Conservation (phyloP, 1,140 invertebrate genomes). For the Hormaphis cornu region DNA sequence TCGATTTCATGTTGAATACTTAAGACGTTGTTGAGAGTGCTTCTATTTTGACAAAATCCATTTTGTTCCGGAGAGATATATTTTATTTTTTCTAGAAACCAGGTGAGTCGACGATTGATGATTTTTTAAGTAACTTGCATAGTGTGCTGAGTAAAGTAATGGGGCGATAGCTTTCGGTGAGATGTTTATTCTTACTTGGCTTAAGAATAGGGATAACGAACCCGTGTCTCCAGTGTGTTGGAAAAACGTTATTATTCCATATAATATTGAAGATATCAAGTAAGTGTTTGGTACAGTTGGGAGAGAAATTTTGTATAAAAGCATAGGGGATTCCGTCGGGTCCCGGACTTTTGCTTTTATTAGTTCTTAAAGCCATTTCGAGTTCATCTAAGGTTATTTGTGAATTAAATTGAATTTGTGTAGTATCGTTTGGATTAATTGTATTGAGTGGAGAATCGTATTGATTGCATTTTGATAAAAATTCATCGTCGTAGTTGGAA, state of each 20-base stretch:
- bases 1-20: neutral
- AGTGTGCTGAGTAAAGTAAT: neutral
- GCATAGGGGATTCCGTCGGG: neutral
- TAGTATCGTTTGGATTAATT: neutral
- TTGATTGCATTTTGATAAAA: neutral
- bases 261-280: neutral
- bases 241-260: neutral
- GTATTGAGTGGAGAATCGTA: neutral
- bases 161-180: neutral
- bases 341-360: neutral
- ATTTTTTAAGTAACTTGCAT: neutral
- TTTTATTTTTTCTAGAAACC: neutral
- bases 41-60: neutral
- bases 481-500: neutral
- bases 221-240: neutral
- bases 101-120: neutral
- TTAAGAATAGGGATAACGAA: neutral
- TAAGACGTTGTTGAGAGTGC: neutral
- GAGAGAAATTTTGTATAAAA: neutral
- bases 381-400: neutral
- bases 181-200: neutral
- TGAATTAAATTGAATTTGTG: neutral
- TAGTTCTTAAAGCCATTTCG: neutral
- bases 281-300: neutral
- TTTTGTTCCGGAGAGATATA: neutral